Conservation (phyloP, 2,888 invertebrate species). For the Tuta absoluta region DNA sequence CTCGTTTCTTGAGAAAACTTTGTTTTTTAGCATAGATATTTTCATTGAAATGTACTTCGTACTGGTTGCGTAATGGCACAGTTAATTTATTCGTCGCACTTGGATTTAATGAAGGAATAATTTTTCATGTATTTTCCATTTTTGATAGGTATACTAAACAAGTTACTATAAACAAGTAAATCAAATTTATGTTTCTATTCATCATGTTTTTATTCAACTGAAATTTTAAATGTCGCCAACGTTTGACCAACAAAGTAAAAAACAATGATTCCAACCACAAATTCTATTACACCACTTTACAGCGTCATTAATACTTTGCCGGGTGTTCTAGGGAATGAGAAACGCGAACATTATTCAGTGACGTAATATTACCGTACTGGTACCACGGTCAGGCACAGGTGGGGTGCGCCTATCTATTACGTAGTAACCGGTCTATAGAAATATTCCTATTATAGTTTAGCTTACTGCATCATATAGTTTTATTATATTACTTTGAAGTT, state of each 20-base stretch:
- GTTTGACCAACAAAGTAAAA: not conserved
- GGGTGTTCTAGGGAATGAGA: conserved; percentile 23
- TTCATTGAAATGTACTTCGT: not conserved
- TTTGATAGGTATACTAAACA: too few relatives aligned
- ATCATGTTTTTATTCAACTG: too few relatives aligned
- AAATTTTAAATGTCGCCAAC: not conserved
- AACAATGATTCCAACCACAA: not conserved
- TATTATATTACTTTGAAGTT: not conserved
- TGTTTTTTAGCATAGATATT: not conserved
- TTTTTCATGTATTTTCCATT: too few relatives aligned
- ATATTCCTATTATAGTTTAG: not conserved
- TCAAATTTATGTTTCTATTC: too few relatives aligned
- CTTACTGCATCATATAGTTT: not conserved
- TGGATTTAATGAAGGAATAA: too few relatives aligned
- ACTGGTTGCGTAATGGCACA: not conserved
- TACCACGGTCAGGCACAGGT: conserved; percentile 27
- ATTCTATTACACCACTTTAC: conserved; percentile 2
- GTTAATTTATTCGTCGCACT: too few relatives aligned
- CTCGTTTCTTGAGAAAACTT: not conserved
- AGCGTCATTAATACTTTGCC: conserved; percentile 8
- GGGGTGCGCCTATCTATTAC: conserved; percentile 27
- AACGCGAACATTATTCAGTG: conserved; percentile 29
- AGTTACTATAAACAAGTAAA: too few relatives aligned
- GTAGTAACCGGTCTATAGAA: not conserved
- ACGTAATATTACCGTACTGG: conserved; percentile 28